Evolutionary conservation across 1,140 invertebrate species (phyloP), one percentile per base, ranked within the genome.

Genomic region (Elymnias hypermnestra): DNA sequence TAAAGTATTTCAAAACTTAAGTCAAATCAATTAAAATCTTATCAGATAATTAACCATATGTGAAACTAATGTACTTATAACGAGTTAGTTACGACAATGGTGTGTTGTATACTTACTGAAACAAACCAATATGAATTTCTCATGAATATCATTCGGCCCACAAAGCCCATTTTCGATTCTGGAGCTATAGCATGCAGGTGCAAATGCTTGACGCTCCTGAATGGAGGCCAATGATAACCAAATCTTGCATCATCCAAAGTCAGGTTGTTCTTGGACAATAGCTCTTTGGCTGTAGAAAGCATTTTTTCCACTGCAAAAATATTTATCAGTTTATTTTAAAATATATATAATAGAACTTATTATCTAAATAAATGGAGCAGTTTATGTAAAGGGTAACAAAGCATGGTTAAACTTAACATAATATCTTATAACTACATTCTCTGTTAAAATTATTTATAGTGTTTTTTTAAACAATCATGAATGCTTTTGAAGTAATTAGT

Each of bases 221-320:
- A 97, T 0, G 96, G 96, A 12, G 96, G 95, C 92, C 94, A 94
- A 69, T 98, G 96, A 74, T 97, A 98, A 0, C 96, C 96, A 33
- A 94, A 90, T 26, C 93, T 89, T 2, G 87, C 86, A 62, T 92
- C 90, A 2, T 79, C 63, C 2, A 87, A 38, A 43, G 89, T 68
- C 8, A 90, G 73, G 17, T 53, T 88, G 65, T 68, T 91, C 19
- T 88, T 87, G 5, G 79, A 53, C 9, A 93, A 61, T 63, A 94
- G 76, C 45, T 90, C 89, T 52, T 92, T 86, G 19, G 93, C 91
- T 90, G 74, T 57, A 78, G 86, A 57, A 19, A 78, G 49, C 70
- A 81, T 76, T 49, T 63, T 71, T 5, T 53, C 42, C 41, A 70
- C 75, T 76, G 53, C 15, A 29, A 68, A 75, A 18, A 37, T 23